Evolutionary conservation across 2,113 vertebrate genomes (phyloP).

Genomic region (Cynocephalus volans): DNA sequence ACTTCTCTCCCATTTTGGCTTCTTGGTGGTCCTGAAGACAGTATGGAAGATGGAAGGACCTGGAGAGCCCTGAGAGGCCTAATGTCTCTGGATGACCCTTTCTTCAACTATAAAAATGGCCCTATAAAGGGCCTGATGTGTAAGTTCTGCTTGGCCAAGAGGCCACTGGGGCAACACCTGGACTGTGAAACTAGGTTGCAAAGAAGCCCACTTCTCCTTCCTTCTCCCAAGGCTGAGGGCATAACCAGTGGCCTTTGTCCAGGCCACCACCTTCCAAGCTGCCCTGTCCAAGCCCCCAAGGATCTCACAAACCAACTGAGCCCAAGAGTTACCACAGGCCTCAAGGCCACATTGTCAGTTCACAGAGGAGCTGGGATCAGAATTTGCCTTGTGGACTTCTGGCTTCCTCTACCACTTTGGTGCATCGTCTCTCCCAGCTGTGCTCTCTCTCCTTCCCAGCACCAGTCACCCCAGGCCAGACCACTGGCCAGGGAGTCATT

Average conservation of each 20-base stretch:
- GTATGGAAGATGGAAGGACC: background rate
- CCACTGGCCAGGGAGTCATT: background rate
- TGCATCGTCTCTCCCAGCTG: background rate
- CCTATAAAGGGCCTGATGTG: background rate
- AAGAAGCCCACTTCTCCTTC: conserved; percentile 40
- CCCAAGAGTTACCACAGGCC: background rate
- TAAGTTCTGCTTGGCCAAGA: conserved; percentile 68
- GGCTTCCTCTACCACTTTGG: background rate
- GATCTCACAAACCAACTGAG: background rate
- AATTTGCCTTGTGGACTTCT: background rate
- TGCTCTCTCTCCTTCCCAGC: background rate
- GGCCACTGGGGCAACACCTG: conserved; percentile 15
- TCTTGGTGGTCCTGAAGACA: background rate
- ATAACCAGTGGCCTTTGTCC: background rate
- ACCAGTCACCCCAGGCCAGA: background rate
- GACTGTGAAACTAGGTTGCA: conserved; percentile 54
- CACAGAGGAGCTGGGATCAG: background rate
- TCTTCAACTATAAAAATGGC: too few relatives aligned
- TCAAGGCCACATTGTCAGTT: background rate
- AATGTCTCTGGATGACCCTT: background rate
- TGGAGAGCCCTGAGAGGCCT: background rate
- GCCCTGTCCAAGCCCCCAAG: background rate
- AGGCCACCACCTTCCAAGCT: background rate
- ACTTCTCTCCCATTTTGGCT: background rate
- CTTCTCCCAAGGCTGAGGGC: background rate